phyloP scores from a whole-genome alignment of 2,113 vertebrate genomes.

The Clarias macrocephalus region DNA sequence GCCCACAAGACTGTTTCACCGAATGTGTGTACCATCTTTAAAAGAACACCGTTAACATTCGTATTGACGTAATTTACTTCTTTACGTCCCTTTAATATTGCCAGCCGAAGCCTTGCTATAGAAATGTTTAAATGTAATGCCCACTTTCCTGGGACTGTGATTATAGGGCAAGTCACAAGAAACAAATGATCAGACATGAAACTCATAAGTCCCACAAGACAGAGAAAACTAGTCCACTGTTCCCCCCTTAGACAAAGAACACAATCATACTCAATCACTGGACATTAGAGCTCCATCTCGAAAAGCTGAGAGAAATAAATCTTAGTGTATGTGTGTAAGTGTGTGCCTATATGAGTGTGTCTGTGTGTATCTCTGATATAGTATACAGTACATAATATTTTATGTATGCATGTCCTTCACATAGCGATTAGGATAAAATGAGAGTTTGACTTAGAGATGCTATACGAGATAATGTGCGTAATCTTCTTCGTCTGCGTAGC shows the following conservation, averaged over 20 bases:
- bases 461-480: not conserved
- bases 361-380: not conserved
- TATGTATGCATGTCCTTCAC: slow-evolving; percentile 3
- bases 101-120: not conserved
- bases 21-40: not conserved
- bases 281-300: slow-evolving; percentile 72
- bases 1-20: not conserved
- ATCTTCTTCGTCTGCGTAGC: slow-evolving; percentile 61
- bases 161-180: slow-evolving; percentile 79
- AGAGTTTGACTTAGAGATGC: not conserved
- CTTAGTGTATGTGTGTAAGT: not conserved
- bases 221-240: slow-evolving; percentile 76
- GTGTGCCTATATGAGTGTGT: not conserved
- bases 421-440: not conserved
- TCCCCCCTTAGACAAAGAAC: slow-evolving; percentile 80
- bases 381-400: not conserved
- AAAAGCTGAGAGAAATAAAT: not conserved
- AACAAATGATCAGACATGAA: slow-evolving; percentile 67
- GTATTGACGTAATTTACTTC: not conserved
- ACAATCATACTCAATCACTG: slow-evolving; percentile 73
- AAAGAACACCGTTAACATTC: not conserved
- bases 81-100: not conserved
- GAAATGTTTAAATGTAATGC: slow-evolving; percentile 4
- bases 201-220: slow-evolving; percentile 76
- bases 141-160: slow-evolving; percentile 68